Evolutionary conservation across 2,113 vertebrate species (phyloP).

Genomic region (Macrotis lagotis): DNA sequence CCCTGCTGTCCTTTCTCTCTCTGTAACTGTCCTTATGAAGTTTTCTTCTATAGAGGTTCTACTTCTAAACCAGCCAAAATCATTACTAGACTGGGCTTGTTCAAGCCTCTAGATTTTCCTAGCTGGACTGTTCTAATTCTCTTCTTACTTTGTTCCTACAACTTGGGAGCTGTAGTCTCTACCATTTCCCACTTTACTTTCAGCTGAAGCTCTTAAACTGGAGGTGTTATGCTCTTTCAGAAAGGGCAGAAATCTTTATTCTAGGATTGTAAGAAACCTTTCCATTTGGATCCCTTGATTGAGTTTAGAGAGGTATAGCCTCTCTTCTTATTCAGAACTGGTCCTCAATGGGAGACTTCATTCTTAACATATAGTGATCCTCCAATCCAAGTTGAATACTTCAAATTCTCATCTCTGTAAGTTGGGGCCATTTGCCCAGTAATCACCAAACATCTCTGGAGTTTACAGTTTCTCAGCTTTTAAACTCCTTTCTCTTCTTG

Average conservation of each 20-base stretch:
- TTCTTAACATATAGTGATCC: not conserved
- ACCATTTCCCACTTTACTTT: not conserved
- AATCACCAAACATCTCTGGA: not conserved
- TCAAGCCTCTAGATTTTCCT: not conserved
- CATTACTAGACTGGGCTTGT: not conserved
- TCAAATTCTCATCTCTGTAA: not conserved
- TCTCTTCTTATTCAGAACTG: not conserved
- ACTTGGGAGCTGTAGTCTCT: not conserved
- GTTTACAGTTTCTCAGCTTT: not conserved
- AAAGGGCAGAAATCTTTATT: not conserved
- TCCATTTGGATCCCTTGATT: not conserved
- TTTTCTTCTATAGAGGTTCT: not conserved
- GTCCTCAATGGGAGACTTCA: not conserved
- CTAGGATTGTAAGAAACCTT: not conserved
- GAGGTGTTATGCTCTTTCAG: not conserved
- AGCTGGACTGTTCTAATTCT: not conserved
- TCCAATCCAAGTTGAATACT: not conserved
- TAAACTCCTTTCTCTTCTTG: not conserved
- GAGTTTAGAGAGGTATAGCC: not conserved
- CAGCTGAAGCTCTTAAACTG: not conserved
- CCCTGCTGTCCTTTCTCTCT: not conserved
- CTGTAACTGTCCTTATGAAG: not conserved
- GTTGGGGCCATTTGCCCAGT: not conserved
- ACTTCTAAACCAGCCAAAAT: not conserved
- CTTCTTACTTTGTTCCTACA: not conserved